phyloP scores from a whole-genome alignment of 2,113 vertebrate species.

The Geococcyx californianus region DNA sequence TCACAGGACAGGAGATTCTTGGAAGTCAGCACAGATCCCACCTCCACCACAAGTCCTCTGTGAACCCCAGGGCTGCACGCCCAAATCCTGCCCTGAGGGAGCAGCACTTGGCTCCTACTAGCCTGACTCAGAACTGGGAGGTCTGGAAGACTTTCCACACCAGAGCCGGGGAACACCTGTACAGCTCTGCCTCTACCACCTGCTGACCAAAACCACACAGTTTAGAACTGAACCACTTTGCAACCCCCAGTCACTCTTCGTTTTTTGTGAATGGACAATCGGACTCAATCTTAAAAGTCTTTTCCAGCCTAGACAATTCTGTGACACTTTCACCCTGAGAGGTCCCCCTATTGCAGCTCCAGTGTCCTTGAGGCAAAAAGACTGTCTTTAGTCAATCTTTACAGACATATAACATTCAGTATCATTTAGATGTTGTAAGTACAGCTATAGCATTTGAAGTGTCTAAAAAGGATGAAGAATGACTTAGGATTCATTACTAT shows the following conservation, averaged over 20 bases:
- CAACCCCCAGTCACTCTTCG: not conserved
- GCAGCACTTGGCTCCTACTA: not conserved
- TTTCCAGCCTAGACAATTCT: too few relatives aligned
- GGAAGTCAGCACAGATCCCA: not conserved
- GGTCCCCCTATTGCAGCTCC: not conserved
- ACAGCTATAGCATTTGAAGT: not conserved
- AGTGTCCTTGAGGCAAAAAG: not conserved
- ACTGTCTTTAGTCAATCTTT: not conserved
- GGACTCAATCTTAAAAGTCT: too few relatives aligned
- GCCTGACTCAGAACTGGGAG: not conserved
- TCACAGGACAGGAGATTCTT: not conserved
- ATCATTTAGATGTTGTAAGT: not conserved
- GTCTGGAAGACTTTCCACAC: not conserved
- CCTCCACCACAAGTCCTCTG: not conserved
- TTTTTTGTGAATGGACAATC: not conserved
- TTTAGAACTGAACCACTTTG: not conserved
- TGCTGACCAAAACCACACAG: not conserved
- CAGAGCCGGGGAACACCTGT: rapidly evolving
- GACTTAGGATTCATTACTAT: not conserved
- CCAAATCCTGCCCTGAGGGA: not conserved
- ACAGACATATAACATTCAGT: not conserved
- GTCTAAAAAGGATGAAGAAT: not conserved
- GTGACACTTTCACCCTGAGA: not conserved
- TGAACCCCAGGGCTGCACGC: not conserved
- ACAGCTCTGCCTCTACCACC: not conserved